Percentiles rank a stretch among this genome's conserved stretches.
Conservation (phyloP, 2,113 vertebrate species). For the Bostrychus sinensis region DNA sequence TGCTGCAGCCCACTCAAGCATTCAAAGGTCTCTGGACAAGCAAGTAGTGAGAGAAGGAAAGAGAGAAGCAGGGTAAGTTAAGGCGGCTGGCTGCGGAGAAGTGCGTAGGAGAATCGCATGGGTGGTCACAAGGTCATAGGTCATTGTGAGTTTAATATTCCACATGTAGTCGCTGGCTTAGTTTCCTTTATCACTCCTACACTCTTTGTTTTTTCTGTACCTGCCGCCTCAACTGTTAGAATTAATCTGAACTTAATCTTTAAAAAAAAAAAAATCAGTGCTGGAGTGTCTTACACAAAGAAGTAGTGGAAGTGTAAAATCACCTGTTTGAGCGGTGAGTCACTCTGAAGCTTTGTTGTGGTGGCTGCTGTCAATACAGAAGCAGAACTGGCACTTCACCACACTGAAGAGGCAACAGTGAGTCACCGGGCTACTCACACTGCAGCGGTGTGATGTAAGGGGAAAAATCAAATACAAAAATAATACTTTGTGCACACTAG, state of each 20-base stretch:
- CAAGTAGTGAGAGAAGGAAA: constrained; percentile 31
- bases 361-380: constrained; percentile 4
- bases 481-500: background rate
- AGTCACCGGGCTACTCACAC: constrained; percentile 6
- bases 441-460: background rate
- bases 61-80: too few species aligned
- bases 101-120: constrained; percentile 39
- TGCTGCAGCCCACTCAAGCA: constrained; percentile 61
- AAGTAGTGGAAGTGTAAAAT: constrained; percentile 5
- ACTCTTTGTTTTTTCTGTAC: constrained; percentile 34
- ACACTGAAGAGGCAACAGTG: constrained; percentile 1
- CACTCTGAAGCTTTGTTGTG: constrained; percentile 13
- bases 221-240: constrained; percentile 26
- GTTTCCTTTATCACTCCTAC: constrained; percentile 48
- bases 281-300: background rate
- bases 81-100: constrained; percentile 21
- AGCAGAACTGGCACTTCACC: background rate
- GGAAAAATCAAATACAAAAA: background rate
- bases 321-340: constrained; percentile 9
- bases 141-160: constrained; percentile 45
- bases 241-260: constrained; percentile 21
- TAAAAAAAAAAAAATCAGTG: constrained; percentile 22
- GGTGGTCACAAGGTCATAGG: constrained; percentile 47
- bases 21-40: constrained; percentile 64
- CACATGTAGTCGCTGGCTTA: constrained; percentile 25